Evolutionary conservation across 92 coral and sea anemone species (phyloP).

Genomic region (Palythoa caribaeorum): DNA sequence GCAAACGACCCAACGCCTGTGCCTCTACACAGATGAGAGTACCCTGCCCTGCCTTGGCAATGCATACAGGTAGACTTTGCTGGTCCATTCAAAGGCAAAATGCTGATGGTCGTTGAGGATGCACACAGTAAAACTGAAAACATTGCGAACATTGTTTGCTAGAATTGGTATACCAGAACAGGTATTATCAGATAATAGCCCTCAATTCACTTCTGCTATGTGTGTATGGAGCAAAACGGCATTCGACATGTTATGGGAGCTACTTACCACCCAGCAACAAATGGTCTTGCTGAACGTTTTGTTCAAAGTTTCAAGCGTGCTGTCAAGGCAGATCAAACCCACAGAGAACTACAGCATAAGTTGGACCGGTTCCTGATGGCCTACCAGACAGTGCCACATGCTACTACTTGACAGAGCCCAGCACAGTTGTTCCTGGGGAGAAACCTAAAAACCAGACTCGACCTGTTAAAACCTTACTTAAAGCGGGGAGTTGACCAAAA

Average conservation of each 20-base stretch:
- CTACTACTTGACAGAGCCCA: conserved; percentile 49
- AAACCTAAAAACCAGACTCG: conserved; percentile 48
- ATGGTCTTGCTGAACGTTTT: conserved; percentile 39
- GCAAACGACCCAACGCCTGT: not conserved
- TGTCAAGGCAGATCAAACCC: not conserved
- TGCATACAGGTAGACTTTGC: conserved; percentile 33
- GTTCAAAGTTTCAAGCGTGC: conserved; percentile 57
- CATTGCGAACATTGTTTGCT: conserved; percentile 25
- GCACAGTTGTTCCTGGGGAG: conserved; percentile 55
- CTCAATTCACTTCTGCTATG: too few relatives aligned
- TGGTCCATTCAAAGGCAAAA: conserved; percentile 53
- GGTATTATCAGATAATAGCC: too few relatives aligned
- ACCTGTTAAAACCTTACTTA: conserved; percentile 45
- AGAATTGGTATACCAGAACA: conserved; percentile 33
- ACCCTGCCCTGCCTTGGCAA: not conserved
- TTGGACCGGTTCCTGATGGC: conserved; percentile 50
- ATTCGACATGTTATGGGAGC: conserved; percentile 28
- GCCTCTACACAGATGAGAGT: not conserved
- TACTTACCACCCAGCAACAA: not conserved
- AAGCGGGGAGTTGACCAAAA: conserved; percentile 43
- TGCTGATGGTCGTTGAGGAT: conserved; percentile 44
- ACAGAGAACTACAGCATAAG: conserved; percentile 49
- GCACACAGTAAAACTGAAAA: conserved; percentile 38
- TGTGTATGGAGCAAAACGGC: conserved; percentile 6
- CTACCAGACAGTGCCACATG: conserved; percentile 48